These are phyloP conservation scores for Euthynnus affinis DNA, from an alignment of 2,797 vertebrate genomes.

Conservation along the genomic window DNA sequence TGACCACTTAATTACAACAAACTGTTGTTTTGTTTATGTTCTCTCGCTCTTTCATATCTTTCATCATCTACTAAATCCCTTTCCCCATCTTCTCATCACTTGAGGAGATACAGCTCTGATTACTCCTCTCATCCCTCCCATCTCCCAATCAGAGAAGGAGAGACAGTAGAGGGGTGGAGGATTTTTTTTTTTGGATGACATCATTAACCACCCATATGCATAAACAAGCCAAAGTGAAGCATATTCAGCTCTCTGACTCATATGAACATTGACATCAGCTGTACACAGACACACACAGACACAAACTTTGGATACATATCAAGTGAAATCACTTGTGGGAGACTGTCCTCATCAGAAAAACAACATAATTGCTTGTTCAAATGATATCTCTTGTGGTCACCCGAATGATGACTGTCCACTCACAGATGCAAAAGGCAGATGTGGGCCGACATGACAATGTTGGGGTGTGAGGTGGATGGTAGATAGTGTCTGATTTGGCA, in stretches of 20 bases:
- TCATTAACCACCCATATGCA: conserved; percentile 32
- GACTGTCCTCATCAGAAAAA: conserved; percentile 12
- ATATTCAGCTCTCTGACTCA: conserved; percentile 11
- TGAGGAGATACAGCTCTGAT: conserved; percentile 56
- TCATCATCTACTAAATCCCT: conserved; percentile 26
- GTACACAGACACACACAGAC: not conserved
- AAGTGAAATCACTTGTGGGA: not conserved
- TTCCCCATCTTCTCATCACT: conserved; percentile 44
- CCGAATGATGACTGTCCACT: not conserved
- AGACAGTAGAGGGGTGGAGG: conserved; percentile 28
- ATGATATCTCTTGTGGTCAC: not conserved
- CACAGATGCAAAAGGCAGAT: not conserved
- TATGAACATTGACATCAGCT: not conserved
- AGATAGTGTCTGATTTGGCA: not conserved
- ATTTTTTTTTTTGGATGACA: conserved; percentile 50
- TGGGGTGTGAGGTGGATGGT: not conserved
- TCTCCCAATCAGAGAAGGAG: conserved; percentile 58
- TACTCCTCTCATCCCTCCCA: conserved; percentile 37
- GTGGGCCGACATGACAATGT: not conserved
- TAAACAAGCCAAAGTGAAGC: conserved; percentile 45
- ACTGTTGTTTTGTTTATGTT: conserved; percentile 37
- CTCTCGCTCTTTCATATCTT: conserved; percentile 20
- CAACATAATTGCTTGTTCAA: not conserved
- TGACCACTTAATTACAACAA: conserved; percentile 39
- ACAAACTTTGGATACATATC: not conserved